phyloP scores from a whole-genome alignment of 1,140 invertebrate species.

The Zaprionus nigranus region DNA sequence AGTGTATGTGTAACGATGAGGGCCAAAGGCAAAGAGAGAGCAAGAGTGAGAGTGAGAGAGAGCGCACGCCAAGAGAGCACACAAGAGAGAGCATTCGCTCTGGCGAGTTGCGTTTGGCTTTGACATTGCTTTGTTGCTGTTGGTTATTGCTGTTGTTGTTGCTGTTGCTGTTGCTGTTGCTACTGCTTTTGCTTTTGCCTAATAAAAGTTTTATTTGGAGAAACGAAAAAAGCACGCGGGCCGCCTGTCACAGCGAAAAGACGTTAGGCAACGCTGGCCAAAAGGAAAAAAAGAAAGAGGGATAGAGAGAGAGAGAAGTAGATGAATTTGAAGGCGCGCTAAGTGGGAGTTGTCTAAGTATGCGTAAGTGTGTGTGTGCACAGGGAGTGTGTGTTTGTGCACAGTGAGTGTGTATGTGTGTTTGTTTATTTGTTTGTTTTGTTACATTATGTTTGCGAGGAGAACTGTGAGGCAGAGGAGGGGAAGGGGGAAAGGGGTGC shows the following conservation, averaged over 20 bases:
- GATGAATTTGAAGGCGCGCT: too few species aligned
- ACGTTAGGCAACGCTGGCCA: background rate
- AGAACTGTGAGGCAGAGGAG: background rate
- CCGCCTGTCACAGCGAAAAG: constrained; percentile 28
- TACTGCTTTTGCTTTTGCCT: constrained; percentile 43
- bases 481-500: background rate
- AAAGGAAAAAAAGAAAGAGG: background rate
- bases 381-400: constrained; percentile 13
- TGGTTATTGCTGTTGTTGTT: background rate
- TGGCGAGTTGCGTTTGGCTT: constrained; percentile 32
- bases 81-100: constrained; percentile 5
- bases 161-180: background rate
- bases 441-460: constrained; percentile 57
- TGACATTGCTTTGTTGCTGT: constrained; percentile 6
- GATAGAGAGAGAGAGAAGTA: too few species aligned
- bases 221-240: constrained; percentile 65
- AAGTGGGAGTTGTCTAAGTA: constrained; percentile 49
- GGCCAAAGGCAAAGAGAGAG: background rate
- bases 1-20: constrained; percentile 43
- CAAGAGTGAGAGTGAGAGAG: background rate
- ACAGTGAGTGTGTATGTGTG: constrained; percentile 28
- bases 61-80: constrained; percentile 18
- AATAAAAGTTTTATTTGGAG: constrained; percentile 70
- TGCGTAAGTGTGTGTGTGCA: constrained; percentile 12
- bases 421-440: constrained; percentile 78